These are phyloP conservation scores for Cossypha polioptera DNA, from an alignment of 2,797 vertebrate species.

Conservation along the genomic window DNA sequence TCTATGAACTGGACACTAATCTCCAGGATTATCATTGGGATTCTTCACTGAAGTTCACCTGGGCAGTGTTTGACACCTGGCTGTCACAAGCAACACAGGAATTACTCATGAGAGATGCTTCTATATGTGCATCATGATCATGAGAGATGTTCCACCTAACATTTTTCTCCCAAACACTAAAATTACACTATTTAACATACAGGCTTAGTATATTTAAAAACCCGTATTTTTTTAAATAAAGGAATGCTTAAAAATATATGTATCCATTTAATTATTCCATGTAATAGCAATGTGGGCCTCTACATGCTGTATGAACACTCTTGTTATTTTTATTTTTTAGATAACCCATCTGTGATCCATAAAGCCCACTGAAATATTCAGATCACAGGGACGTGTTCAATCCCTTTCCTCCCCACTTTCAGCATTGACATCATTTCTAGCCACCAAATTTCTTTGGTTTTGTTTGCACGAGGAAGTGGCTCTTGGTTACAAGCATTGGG, in stretches of 20 bases:
- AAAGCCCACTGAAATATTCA: neutral
- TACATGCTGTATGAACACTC: neutral
- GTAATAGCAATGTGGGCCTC: neutral
- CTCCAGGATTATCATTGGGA: slow-evolving; percentile 69
- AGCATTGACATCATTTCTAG: neutral
- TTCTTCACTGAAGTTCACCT: slow-evolving; percentile 69
- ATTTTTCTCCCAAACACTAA: neutral
- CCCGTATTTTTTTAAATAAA: fast-evolving
- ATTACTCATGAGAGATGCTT: neutral
- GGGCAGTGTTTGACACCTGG: slow-evolving; percentile 67
- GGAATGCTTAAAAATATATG: neutral
- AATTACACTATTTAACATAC: neutral
- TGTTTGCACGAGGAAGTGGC: neutral
- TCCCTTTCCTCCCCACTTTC: fast-evolving
- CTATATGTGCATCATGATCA: neutral
- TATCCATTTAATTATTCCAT: neutral
- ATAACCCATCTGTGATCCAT: neutral
- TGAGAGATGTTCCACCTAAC: neutral
- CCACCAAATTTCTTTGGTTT: neutral
- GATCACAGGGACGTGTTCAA: fast-evolving
- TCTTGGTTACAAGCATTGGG: neutral
- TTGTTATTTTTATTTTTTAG: neutral
- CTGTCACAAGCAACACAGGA: neutral
- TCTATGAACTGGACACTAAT: slow-evolving; percentile 27
- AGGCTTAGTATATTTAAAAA: neutral